Percentiles rank a stretch among this genome's conserved stretches.
phyloP scores from a whole-genome alignment of 1,140 invertebrate genomes.

The Solen grandis region DNA sequence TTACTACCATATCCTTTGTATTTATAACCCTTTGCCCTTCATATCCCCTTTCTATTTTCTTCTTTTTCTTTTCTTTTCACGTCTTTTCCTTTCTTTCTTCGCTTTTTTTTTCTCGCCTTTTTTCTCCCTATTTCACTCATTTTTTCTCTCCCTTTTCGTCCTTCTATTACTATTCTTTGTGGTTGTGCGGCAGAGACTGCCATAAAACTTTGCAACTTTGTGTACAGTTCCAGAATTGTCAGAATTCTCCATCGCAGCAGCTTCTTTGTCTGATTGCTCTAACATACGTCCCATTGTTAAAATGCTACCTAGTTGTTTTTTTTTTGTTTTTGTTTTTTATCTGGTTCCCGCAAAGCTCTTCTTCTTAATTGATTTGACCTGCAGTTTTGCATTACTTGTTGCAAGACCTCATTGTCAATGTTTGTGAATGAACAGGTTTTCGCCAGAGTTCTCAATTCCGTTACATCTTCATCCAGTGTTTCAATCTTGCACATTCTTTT shows the following conservation, averaged over 20 bases:
- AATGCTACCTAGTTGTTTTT: slow-evolving; percentile 40
- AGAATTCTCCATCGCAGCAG: slow-evolving; percentile 16
- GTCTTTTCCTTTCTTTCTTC: too few species aligned
- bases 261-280: slow-evolving; percentile 29
- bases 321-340: too few species aligned
- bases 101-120: too few species aligned
- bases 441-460: slow-evolving; percentile 43
- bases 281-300: slow-evolving; percentile 38
- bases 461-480: slow-evolving; percentile 48
- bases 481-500: slow-evolving; percentile 53
- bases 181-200: too few species aligned
- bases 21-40: too few species aligned
- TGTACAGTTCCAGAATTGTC: background rate
- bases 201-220: slow-evolving; percentile 37
- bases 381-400: slow-evolving; percentile 54
- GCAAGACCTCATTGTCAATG: slow-evolving; percentile 50
- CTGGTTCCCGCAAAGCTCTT: slow-evolving; percentile 40
- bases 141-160: too few species aligned
- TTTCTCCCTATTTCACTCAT: too few species aligned
- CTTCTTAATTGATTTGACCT: slow-evolving; percentile 40
- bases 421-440: slow-evolving; percentile 49
- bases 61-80: too few species aligned
- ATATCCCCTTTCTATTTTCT: too few species aligned
- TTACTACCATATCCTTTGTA: too few species aligned
- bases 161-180: too few species aligned